Percentiles rank a stretch among this genome's conserved stretches.
Conservation (phyloP, 23 tunicate species). For the Styela clava region DNA sequence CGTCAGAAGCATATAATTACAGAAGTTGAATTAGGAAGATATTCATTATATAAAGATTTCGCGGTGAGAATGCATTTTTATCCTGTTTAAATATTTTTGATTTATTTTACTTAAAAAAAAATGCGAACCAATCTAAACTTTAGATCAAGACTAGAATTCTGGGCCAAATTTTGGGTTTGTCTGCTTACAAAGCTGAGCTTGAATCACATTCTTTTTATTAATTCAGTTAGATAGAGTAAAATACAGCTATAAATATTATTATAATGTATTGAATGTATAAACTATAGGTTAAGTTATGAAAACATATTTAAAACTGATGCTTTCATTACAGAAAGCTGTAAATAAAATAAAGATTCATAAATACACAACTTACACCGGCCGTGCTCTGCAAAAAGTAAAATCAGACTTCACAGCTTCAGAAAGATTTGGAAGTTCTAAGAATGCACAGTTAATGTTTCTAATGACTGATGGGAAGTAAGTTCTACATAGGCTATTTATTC, state of each 20-base stretch:
- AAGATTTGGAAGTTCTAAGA: neutral
- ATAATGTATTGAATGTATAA: too few species aligned
- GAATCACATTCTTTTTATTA: too few species aligned
- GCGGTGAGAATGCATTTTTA: neutral
- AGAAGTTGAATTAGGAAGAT: neutral
- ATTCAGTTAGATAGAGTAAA: too few species aligned
- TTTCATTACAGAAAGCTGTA: constrained; percentile 1
- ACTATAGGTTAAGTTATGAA: too few species aligned
- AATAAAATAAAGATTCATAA: neutral
- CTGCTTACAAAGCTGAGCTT: too few species aligned
- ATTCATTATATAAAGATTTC: neutral
- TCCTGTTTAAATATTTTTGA: too few species aligned
- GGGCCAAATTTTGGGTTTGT: too few species aligned
- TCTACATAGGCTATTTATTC: neutral
- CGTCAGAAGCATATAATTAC: neutral
- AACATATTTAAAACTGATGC: too few species aligned
- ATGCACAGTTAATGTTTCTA: neutral
- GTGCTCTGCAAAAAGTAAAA: neutral
- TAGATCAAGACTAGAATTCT: too few species aligned
- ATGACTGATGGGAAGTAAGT: constrained; percentile 5
- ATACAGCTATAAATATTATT: too few species aligned
- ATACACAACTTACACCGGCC: constrained; percentile 8
- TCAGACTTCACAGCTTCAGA: neutral
- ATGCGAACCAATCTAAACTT: too few species aligned
- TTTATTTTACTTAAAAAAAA: too few species aligned